Conservation (phyloP, 2,888 invertebrate genomes). For the Drepanosiphum platanoidis region DNA sequence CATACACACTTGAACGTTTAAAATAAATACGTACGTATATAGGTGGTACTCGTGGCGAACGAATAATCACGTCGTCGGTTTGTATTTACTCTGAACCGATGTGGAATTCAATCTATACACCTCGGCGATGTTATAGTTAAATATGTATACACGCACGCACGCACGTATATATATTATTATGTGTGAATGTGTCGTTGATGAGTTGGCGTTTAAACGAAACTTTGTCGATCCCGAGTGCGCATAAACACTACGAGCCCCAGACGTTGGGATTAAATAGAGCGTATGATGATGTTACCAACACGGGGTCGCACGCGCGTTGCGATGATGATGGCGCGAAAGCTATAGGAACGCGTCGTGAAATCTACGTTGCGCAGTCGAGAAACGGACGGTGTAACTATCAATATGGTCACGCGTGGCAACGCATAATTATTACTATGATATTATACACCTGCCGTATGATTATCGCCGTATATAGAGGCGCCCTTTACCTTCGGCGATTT, state of each 20-base stretch:
- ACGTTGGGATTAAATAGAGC: neutral
- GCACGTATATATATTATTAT: too few relatives aligned
- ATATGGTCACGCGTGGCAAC: slow-evolving; percentile 15
- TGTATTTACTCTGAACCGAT: slow-evolving; percentile 5
- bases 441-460: neutral
- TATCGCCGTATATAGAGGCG: neutral
- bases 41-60: neutral
- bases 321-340: too few relatives aligned
- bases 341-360: neutral
- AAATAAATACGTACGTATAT: too few relatives aligned
- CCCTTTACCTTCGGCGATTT: neutral
- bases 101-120: neutral
- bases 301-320: neutral
- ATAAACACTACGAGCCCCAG: neutral
- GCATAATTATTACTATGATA: neutral
- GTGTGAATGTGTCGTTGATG: neutral
- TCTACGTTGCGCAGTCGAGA: neutral
- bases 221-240: slow-evolving; percentile 10
- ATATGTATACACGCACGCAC: neutral
- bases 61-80: slow-evolving; percentile 32
- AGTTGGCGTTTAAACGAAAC: neutral
- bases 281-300: neutral
- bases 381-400: slow-evolving; percentile 9
- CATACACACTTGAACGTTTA: slow-evolving; percentile 24
- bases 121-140: too few relatives aligned